phyloP scores from a whole-genome alignment of 2,888 invertebrate genomes.

The Siphlonurus alternatus region DNA sequence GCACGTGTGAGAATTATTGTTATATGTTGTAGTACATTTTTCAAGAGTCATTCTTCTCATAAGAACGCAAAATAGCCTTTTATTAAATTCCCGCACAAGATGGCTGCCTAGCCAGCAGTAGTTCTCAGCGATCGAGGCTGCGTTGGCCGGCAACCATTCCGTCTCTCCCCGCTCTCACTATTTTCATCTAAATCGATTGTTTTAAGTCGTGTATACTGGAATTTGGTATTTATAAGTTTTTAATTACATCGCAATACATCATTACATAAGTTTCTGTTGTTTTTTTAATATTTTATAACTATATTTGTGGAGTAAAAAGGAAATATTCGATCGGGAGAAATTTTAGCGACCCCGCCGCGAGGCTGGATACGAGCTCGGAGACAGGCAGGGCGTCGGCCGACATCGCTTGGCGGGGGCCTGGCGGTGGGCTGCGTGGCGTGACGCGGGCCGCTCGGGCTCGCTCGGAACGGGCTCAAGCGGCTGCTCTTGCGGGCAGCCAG shows the following conservation, averaged over 20 bases:
- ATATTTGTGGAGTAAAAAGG: no score
- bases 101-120: conserved; percentile 10
- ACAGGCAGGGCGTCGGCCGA: conserved; percentile 10
- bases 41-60: no score
- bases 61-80: no score
- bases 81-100: no score
- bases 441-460: conserved; percentile 8
- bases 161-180: conserved; percentile 1
- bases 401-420: conserved; percentile 10
- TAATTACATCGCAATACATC: no score
- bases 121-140: conserved; percentile 11
- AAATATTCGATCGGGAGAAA: background rate
- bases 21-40: no score
- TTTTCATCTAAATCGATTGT: background rate
- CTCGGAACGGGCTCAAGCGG: conserved; percentile 7
- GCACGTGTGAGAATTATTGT: no score
- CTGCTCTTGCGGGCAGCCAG: conserved; percentile 5
- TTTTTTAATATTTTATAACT: no score
- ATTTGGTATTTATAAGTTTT: no score
- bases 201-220: no score
- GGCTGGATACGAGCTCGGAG: conserved; percentile 10
- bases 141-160: conserved; percentile 11
- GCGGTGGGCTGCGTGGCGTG: conserved; percentile 9
- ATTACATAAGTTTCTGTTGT: no score
- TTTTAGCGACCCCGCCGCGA: conserved; percentile 4